These are phyloP conservation scores for Dendrocincla tyrannina DNA, from an alignment of 2,797 vertebrate species.

Conservation along the genomic window DNA sequence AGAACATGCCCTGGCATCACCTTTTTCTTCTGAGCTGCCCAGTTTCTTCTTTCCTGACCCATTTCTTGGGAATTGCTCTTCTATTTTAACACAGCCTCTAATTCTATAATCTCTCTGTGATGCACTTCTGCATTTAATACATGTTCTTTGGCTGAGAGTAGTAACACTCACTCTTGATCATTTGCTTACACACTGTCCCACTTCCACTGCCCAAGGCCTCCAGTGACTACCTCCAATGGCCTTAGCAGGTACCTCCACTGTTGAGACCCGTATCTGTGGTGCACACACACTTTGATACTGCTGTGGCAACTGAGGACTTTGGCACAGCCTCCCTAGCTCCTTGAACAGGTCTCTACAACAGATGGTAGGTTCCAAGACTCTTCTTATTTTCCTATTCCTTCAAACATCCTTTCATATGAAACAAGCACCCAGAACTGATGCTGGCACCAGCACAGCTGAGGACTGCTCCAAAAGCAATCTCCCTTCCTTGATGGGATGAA, in stretches of 20 bases:
- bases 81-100: background rate
- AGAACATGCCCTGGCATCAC: background rate
- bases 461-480: background rate
- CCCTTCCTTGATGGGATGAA: background rate
- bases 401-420: background rate
- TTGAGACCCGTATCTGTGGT: accelerated
- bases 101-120: background rate
- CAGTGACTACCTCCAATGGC: background rate
- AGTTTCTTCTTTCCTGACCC: background rate
- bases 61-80: background rate
- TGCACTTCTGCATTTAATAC: background rate
- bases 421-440: background rate
- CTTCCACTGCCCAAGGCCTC: background rate
- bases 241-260: background rate
- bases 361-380: background rate
- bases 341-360: background rate
- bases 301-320: accelerated
- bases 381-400: background rate
- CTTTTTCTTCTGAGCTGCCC: background rate
- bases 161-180: background rate
- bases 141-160: background rate
- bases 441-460: background rate
- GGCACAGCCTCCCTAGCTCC: background rate
- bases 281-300: background rate
- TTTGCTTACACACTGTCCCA: background rate